Evolutionary conservation across 1,140 invertebrate species (phyloP).

Genomic region (Leptopilina boulardi): DNA sequence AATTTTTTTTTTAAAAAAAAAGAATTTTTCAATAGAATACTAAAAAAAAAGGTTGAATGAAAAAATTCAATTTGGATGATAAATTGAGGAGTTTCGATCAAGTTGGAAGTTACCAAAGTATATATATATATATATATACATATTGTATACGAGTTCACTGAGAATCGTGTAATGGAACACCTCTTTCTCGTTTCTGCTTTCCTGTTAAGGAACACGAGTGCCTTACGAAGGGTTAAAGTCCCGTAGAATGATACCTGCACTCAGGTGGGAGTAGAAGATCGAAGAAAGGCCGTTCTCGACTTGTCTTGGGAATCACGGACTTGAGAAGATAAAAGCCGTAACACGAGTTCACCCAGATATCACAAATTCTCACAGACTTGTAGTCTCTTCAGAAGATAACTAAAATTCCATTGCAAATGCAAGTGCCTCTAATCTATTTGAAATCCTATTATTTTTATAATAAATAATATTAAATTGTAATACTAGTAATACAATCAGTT

Average conservation of each 20-base stretch:
- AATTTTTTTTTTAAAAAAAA: too few species aligned
- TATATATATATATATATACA: neutral
- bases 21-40: too few species aligned
- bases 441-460: too few species aligned
- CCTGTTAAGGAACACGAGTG: neutral
- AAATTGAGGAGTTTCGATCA: too few species aligned
- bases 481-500: too few species aligned
- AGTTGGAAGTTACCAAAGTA: neutral
- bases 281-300: neutral
- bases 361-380: neutral
- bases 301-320: neutral
- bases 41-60: too few species aligned
- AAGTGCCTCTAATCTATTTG: too few species aligned
- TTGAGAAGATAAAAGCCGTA: neutral
- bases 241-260: constrained; percentile 28
- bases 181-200: constrained; percentile 19
- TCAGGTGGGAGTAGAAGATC: constrained; percentile 42
- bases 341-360: neutral
- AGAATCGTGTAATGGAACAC: neutral
- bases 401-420: too few species aligned
- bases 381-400: neutral
- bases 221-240: constrained; percentile 33
- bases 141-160: neutral
- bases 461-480: too few species aligned
- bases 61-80: too few species aligned